These are phyloP conservation scores for Heliconius aoede DNA, from an alignment of 2,888 invertebrate species.

Conservation along the genomic window DNA sequence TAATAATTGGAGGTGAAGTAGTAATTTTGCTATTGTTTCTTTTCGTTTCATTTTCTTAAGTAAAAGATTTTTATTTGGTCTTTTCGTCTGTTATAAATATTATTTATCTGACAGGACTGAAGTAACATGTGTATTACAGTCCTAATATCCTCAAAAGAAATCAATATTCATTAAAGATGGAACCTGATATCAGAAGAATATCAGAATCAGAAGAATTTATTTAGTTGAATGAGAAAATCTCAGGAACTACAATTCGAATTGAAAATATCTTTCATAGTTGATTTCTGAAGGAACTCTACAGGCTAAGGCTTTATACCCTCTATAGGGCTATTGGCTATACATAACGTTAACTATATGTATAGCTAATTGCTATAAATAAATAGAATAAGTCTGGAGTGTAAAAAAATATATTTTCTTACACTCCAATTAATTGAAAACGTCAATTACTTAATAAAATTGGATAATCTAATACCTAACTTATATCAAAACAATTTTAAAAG, in stretches of 20 bases:
- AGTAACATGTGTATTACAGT: neutral
- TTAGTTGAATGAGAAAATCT: neutral
- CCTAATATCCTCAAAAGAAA: neutral
- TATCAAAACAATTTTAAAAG: constrained; percentile 25
- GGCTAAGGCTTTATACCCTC: neutral
- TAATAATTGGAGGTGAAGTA: neutral
- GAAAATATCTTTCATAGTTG: neutral
- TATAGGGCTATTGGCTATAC: too few relatives aligned
- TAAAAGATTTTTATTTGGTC: too few relatives aligned
- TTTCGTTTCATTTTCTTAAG: neutral
- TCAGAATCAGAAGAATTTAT: neutral
- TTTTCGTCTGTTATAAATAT: too few relatives aligned
- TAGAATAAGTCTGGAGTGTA: neutral
- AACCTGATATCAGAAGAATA: too few relatives aligned
- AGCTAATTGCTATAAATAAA: too few relatives aligned
- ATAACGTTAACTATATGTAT: too few relatives aligned
- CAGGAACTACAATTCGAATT: neutral
- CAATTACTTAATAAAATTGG: constrained; percentile 8
- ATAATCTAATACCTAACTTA: constrained; percentile 16
- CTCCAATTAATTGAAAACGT: neutral
- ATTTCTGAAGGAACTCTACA: neutral
- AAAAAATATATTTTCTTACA: neutral
- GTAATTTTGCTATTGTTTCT: neutral
- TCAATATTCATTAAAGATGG: too few relatives aligned
- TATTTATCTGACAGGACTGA: too few relatives aligned